Evolutionary conservation across 2,113 vertebrate species (phyloP), one percentile per base, ranked within the genome.

Genomic region (Genyomyrus donnyi): DNA sequence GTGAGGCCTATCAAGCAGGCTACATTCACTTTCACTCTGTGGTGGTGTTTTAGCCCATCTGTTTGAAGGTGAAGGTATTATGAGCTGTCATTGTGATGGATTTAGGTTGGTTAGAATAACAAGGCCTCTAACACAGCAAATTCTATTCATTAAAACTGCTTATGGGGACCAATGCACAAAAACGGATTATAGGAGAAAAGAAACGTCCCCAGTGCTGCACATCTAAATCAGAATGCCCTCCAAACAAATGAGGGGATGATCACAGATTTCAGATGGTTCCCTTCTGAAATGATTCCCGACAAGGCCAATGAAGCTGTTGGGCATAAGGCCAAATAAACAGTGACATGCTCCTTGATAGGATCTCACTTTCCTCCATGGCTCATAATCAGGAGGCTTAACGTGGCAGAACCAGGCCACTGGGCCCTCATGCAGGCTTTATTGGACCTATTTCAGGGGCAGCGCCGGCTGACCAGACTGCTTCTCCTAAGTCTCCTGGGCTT

Each of bases 71-170:
- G 35, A 42, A 19, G 74, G 13, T 80, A 80, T 42, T 19, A 80
- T 80, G 35, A 80, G 35, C 74, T 80, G 74, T 80, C 74, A 80
- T 80, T 80, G 74, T 80, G 74, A 80, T 80, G 74, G 31, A 80
- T 80, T 80, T 42, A 80, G 35, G 74, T 42, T 80, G 31, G 74
- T 42, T 80, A 80, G 13, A 80, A 42, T 80, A 80, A 42, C 74
- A 39, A 80, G 17, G 35, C 70, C 70, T 17, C 3, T 77, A 77
- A 39, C 70, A 77, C 35, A 39, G 70, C 74, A 80, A 80, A 80
- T 42, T 42, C 74, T 19, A 39, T 80, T 80, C 35, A 42, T 77
- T 80, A 80, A 80, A 80, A 19, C 5, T 42, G 31, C 35, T 80
- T 39, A 80, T 80, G 74, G 74, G 74, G 13, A 39, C 74, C 74